These are phyloP conservation scores for Thalassarche chlororhynchos DNA, from an alignment of 2,113 vertebrate genomes.

Conservation along the genomic window DNA sequence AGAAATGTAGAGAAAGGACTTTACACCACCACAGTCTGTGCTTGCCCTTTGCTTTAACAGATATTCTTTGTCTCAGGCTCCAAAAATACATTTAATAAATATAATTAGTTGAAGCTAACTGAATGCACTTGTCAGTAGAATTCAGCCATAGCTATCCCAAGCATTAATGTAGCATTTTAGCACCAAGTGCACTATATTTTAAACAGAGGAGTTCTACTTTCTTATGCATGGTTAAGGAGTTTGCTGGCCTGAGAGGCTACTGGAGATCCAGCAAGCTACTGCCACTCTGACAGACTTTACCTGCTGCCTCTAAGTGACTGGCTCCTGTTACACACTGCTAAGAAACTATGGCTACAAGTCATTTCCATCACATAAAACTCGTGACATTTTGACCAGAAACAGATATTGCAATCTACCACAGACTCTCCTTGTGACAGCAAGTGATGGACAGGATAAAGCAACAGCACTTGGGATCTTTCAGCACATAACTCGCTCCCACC, in stretches of 20 bases:
- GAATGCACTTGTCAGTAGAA: not conserved
- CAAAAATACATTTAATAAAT: not conserved
- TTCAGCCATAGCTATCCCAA: not conserved
- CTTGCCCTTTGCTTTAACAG: not conserved
- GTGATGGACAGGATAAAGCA: not conserved
- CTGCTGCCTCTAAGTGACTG: not conserved
- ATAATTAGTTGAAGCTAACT: not conserved
- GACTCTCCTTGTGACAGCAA: not conserved
- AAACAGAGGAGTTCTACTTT: not conserved
- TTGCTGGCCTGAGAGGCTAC: not conserved
- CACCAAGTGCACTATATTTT: not conserved
- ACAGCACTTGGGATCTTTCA: not conserved
- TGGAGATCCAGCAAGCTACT: not conserved
- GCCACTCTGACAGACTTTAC: not conserved
- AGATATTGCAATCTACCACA: not conserved
- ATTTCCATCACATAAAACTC: not conserved
- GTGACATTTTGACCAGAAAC: not conserved
- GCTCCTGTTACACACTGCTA: not conserved
- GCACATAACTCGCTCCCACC: not conserved
- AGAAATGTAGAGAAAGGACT: not conserved
- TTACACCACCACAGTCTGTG: not conserved
- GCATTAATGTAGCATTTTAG: not conserved
- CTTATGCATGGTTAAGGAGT: not conserved
- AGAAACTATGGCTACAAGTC: not conserved
- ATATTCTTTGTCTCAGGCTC: not conserved